A percentile compares a stretch with the other conserved stretches of the same genome.
Conservation (phyloP, 2,888 invertebrate species). For the Rhyacophila evoluta region DNA sequence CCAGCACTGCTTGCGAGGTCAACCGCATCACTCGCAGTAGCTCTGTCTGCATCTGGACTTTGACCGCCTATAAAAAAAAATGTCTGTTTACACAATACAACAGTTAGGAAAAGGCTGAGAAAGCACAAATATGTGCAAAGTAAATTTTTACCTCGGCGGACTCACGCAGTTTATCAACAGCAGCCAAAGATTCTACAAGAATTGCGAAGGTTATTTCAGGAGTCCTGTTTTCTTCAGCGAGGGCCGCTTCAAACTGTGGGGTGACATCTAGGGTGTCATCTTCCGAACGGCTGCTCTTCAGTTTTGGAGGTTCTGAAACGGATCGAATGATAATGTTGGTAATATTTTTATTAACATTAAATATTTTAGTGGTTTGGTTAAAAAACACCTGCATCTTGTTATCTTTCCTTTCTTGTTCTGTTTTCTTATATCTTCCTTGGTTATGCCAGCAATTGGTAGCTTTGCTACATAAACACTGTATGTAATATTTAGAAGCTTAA, state of each 20-base stretch:
- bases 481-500: too few relatives aligned
- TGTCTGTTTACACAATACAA: not conserved
- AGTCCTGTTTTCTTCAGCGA: slow-evolving; percentile 65
- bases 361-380: too few relatives aligned
- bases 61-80: slow-evolving; percentile 73
- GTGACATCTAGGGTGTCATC: slow-evolving; percentile 66
- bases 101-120: too few relatives aligned
- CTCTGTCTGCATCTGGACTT: slow-evolving; percentile 86
- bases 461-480: too few relatives aligned
- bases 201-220: slow-evolving; percentile 75
- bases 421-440: too few relatives aligned
- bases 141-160: slow-evolving; percentile 78
- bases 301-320: slow-evolving; percentile 56
- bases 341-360: too few relatives aligned
- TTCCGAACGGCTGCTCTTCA: slow-evolving; percentile 58
- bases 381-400: too few relatives aligned
- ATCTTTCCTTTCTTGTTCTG: too few relatives aligned
- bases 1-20: slow-evolving; percentile 82
- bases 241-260: slow-evolving; percentile 65
- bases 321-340: too few relatives aligned
- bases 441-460: too few relatives aligned
- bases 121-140: too few relatives aligned
- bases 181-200: slow-evolving; percentile 86
- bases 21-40: slow-evolving; percentile 82
- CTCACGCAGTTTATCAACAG: slow-evolving; percentile 85